phyloP scores from a whole-genome alignment of 2,797 vertebrate genomes.

The Fratercula arctica region DNA sequence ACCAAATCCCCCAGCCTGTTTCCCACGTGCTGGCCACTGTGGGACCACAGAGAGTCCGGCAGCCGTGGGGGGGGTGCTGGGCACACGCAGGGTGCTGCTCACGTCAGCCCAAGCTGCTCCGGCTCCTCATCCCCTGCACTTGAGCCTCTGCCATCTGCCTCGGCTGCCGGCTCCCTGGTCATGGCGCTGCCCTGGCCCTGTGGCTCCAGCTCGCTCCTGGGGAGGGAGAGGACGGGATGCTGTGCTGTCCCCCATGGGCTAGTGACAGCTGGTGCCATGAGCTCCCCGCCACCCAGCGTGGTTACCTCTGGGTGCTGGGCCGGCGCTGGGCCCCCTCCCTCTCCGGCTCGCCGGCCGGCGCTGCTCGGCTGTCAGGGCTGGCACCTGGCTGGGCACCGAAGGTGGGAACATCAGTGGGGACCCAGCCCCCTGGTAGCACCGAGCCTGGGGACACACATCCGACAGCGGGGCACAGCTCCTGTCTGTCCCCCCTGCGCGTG shows the following conservation, averaged over 20 bases:
- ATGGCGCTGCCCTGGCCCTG: not conserved
- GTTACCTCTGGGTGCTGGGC: conserved; percentile 47
- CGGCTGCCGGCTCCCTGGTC: not conserved
- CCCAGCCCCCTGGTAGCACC: accelerated
- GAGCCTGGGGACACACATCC: not conserved
- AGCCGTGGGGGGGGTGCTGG: accelerated
- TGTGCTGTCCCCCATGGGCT: accelerated
- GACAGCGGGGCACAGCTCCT: not conserved
- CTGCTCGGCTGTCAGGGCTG: not conserved
- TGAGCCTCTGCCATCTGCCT: not conserved
- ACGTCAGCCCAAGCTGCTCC: conserved; percentile 23
- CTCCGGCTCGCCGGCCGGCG: not conserved
- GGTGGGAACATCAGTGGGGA: not conserved
- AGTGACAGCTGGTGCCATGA: accelerated
- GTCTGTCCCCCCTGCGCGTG: accelerated
- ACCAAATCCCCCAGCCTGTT: not conserved
- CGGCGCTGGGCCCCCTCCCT: not conserved
- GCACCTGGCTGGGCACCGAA: conserved; percentile 40
- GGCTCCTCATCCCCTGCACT: not conserved
- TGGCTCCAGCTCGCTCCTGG: conserved; percentile 9
- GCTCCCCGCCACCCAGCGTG: accelerated
- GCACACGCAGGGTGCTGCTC: not conserved
- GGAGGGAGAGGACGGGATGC: not conserved
- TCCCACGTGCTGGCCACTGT: not conserved
- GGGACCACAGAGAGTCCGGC: not conserved